Evolutionary conservation across 2,888 invertebrate genomes (phyloP), one percentile per base, ranked within the genome.

Genomic region (Anthoptus insignis): DNA sequence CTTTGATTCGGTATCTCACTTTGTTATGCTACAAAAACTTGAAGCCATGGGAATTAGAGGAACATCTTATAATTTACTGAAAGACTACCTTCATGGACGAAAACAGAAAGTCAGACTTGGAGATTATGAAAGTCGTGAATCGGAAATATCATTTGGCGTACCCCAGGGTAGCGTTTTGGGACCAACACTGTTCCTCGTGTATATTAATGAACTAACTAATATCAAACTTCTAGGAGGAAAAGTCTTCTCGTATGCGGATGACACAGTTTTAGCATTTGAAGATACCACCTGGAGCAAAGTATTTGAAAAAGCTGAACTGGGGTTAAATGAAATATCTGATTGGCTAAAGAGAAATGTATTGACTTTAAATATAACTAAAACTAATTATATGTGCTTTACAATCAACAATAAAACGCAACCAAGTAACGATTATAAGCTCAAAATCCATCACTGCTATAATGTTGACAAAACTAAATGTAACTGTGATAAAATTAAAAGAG

Each of bases 1-100:
- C 7, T 70, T 70, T 42, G 71, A 71, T 32, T 65, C 71, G 0
- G 65, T 71, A 9, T 63, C 64, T 6, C 22, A 64, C n/a, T 56
- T 66, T n/a, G 11, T 52, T 9, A 53, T 67, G 9, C 3, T 64
- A 19, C n/a, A 19, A 8, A 60, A 64, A 29, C 42, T 67, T 9
- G 67, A 70, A 50, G 3, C 1, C 9, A 7, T 67, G 0, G 67
- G 70, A n/a, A 50, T 67, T n/a, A 14, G 67, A 14, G 67, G 59
- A 7, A 24, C 13, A 11, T 27, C 39, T 8, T 50, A 67, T 0
- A 8, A 42, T 0, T 16, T 67, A 1, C 47, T 67, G 3, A 47
- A 14, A 22, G 37, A 39, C 13, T 50, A 50, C 13, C 9, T 50
- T 6, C 8, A 52, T 13, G 29, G 27, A 14, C 13, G 27, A 27